These are phyloP conservation scores for Calephelis perditalis DNA, from an alignment of 2,888 invertebrate genomes.

Conservation along the genomic window DNA sequence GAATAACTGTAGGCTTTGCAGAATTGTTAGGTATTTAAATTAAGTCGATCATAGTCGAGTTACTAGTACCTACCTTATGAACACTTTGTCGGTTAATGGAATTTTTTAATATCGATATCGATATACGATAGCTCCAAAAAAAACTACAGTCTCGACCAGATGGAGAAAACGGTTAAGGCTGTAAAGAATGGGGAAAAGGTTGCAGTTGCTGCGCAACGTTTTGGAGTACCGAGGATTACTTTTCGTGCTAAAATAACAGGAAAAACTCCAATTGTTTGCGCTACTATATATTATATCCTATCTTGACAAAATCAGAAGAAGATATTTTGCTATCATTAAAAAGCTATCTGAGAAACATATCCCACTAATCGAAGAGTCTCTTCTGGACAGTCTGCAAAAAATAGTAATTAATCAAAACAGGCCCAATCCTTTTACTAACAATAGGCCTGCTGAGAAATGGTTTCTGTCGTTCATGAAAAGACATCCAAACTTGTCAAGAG, in stretches of 20 bases:
- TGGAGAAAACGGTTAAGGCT: slow-evolving; percentile 23
- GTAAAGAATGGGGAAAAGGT: slow-evolving; percentile 25
- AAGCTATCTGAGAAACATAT: slow-evolving; percentile 20
- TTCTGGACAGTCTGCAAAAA: slow-evolving; percentile 32
- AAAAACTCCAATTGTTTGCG: slow-evolving; percentile 25
- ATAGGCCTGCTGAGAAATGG: slow-evolving; percentile 26
- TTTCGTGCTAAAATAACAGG: slow-evolving; percentile 24
- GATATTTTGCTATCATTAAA: slow-evolving; percentile 24
- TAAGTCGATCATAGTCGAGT: slow-evolving; percentile 14
- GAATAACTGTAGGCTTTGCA: neutral
- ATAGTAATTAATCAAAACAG: slow-evolving; percentile 28
- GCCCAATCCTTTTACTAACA: slow-evolving; percentile 28
- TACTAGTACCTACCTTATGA: slow-evolving; percentile 17
- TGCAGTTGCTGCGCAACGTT: slow-evolving; percentile 23
- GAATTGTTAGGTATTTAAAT: slow-evolving; percentile 8
- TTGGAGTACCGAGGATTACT: slow-evolving; percentile 25
- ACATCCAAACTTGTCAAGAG: slow-evolving; percentile 21
- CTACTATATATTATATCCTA: slow-evolving; percentile 20
- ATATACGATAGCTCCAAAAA: slow-evolving; percentile 28
- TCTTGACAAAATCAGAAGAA: slow-evolving; percentile 22
- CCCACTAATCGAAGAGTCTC: slow-evolving; percentile 25
- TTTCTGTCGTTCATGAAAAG: slow-evolving; percentile 28
- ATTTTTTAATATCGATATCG: too few species aligned
- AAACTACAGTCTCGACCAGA: slow-evolving; percentile 23
- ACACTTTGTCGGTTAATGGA: slow-evolving; percentile 19